Conservation (phyloP, 2,797 vertebrate species). For the Hoplostethus atlanticus region DNA sequence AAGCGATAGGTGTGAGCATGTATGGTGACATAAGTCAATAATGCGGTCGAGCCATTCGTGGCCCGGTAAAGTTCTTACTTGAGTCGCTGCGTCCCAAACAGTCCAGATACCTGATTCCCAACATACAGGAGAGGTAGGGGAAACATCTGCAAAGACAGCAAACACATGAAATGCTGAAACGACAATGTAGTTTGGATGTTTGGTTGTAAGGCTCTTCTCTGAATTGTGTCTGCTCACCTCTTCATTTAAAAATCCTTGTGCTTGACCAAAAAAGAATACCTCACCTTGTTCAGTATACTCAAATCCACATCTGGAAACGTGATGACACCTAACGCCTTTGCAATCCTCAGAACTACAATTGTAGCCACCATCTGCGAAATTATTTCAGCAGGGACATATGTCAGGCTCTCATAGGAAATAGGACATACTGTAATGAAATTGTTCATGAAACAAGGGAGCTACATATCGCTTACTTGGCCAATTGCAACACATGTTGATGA, state of each 20-base stretch:
- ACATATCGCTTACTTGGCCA: constrained; percentile 89
- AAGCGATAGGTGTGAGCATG: no score
- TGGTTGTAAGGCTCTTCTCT: background rate
- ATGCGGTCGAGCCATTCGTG: no score
- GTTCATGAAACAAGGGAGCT: no score
- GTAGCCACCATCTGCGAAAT: constrained; percentile 93
- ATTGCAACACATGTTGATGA: constrained; percentile 95
- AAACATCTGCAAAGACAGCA: constrained; percentile 88
- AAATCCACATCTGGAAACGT: constrained; percentile 92
- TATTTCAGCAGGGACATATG: background rate
- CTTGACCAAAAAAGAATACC: background rate
- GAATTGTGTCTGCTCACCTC: background rate
- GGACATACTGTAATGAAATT: no score
- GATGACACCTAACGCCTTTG: constrained; percentile 91
- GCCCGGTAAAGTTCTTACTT: no score
- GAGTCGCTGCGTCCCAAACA: constrained; percentile 96
- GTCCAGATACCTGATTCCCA: constrained; percentile 97
- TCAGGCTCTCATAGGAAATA: background rate
- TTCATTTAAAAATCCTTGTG: no score
- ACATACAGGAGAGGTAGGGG: constrained; percentile 96
- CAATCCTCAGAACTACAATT: constrained; percentile 89
- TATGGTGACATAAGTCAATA: no score
- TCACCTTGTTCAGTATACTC: constrained; percentile 91
- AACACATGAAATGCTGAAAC: background rate
- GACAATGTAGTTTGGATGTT: background rate